These are phyloP conservation scores for Hylia prasina DNA, from an alignment of 2,113 vertebrate species.

Conservation along the genomic window DNA sequence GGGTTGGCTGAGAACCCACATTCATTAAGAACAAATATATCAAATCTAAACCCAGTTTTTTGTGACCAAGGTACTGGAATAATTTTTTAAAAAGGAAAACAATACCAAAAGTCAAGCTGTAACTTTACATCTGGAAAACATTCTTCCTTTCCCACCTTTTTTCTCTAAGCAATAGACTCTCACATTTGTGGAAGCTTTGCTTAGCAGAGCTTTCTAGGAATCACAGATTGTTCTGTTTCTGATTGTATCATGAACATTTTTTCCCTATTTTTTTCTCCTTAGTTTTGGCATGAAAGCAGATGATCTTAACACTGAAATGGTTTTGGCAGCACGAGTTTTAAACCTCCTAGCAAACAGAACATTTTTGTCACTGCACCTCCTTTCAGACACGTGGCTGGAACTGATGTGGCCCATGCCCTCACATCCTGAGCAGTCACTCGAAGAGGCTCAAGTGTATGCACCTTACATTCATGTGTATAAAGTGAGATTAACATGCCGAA, in stretches of 20 bases:
- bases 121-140: not conserved
- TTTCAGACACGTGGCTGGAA: not conserved
- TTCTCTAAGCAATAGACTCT: not conserved
- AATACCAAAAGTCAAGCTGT: not conserved
- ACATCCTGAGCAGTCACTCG: not conserved
- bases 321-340: not conserved
- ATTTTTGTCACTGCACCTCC: not conserved
- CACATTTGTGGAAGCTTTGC: not conserved
- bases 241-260: not conserved
- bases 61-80: not conserved
- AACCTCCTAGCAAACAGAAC: not conserved
- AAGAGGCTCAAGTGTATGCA: not conserved
- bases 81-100: not conserved
- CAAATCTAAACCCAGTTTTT: not conserved
- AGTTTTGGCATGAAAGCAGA: not conserved
- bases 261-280: not conserved
- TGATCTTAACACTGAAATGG: not conserved
- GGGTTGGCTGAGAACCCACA: not conserved
- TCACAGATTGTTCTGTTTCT: not conserved
- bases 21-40: not conserved
- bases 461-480: not conserved
- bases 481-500: not conserved
- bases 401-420: not conserved
- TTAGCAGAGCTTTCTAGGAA: constrained; percentile 17
- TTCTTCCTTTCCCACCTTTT: not conserved